A percentile compares a stretch with the other conserved stretches of the same genome.
Evolutionary conservation across 2,888 invertebrate genomes (phyloP).

Genomic region (Acleris cristana): DNA sequence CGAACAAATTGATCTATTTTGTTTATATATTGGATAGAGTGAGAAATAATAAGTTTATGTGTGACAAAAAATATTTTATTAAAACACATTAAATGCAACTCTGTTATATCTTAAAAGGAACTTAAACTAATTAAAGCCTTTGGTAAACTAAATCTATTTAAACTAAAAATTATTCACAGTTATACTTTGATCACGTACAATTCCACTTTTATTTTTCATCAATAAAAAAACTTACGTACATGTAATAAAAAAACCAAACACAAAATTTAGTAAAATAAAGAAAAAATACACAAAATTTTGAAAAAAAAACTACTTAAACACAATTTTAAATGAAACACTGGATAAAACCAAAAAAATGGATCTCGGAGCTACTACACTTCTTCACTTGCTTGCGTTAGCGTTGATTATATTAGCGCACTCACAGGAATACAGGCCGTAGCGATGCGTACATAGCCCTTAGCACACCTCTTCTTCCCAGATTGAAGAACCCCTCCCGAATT

Average conservation of each 20-base stretch:
- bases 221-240: neutral
- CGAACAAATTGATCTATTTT: too few species aligned
- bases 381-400: neutral
- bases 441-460: conserved; percentile 14
- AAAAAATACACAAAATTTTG: too few species aligned
- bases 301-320: neutral
- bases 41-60: neutral
- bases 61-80: conserved; percentile 12
- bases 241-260: neutral
- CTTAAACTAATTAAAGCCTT: conserved; percentile 31
- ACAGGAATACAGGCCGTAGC: neutral
- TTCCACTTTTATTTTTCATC: neutral
- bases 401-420: neutral
- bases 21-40: too few species aligned
- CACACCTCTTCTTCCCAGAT: conserved; percentile 11
- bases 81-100: conserved; percentile 26
- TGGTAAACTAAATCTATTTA: conserved; percentile 5
- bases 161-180: conserved; percentile 9
- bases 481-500: neutral
- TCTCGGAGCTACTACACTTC: neutral
- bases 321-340: too few species aligned
- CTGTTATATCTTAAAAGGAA: neutral
- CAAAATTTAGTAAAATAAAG: neutral
- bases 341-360: too few species aligned
- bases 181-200: conserved; percentile 2